Percentiles rank a stretch among this genome's conserved stretches.
phyloP scores from a whole-genome alignment of 2,113 vertebrate species.

The Plotosus lineatus region DNA sequence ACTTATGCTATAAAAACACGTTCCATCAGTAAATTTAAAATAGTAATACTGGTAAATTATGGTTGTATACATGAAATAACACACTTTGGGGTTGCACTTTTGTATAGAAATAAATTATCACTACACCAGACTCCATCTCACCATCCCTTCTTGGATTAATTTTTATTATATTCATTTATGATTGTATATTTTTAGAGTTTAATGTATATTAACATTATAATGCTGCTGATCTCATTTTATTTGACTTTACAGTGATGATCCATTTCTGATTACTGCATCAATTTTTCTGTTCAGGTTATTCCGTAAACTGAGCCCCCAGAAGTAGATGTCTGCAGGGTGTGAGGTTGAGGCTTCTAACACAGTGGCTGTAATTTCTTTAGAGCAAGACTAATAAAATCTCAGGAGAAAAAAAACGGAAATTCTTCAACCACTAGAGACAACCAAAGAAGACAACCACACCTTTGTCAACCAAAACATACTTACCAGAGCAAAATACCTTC shows the following conservation, averaged over 20 bases:
- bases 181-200: neutral
- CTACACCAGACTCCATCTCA: neutral
- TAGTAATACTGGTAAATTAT: neutral
- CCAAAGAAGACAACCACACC: no score
- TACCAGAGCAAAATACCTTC: no score
- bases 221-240: neutral
- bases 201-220: neutral
- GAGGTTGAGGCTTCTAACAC: slow-evolving; percentile 56
- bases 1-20: no score
- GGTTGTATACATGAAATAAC: neutral
- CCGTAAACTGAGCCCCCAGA: slow-evolving; percentile 59
- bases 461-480: no score
- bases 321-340: slow-evolving; percentile 2
- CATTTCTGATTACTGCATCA: neutral
- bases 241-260: no score
- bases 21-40: neutral
- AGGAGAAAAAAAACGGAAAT: neutral
- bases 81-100: neutral
- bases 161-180: neutral
- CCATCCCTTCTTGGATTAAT: neutral
- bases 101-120: neutral
- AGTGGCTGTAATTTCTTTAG: slow-evolving; percentile 63
- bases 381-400: neutral
- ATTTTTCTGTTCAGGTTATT: slow-evolving; percentile 63
- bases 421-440: no score